Percentiles rank a stretch among this genome's conserved stretches.
Evolutionary conservation across 2,797 vertebrate genomes (phyloP).

Genomic region (Gephyroberyx darwinii): DNA sequence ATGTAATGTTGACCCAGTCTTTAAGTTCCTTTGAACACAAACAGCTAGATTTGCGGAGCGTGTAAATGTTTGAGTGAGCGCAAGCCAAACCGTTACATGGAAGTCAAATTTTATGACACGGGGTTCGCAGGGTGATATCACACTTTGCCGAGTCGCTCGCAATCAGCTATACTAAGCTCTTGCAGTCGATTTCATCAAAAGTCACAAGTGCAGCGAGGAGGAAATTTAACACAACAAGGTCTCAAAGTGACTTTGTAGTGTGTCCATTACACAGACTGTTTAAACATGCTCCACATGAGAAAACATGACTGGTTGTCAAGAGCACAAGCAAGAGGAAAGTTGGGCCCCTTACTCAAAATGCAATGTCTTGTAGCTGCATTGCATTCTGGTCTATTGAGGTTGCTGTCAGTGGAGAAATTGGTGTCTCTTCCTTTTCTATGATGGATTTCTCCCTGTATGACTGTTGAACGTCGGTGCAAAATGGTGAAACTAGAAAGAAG

Average conservation of each 20-base stretch:
- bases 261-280: neutral
- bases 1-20: constrained; percentile 56
- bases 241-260: neutral
- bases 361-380: too few species aligned
- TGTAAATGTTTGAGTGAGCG: constrained; percentile 24
- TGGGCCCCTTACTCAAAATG: too few species aligned
- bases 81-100: constrained; percentile 12
- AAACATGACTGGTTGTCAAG: neutral
- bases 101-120: constrained; percentile 6
- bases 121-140: neutral
- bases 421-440: too few species aligned
- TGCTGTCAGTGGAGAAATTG: too few species aligned
- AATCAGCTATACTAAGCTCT: neutral
- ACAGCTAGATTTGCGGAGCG: constrained; percentile 7
- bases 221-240: neutral
- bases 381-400: too few species aligned
- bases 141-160: neutral
- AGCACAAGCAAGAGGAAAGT: neutral
- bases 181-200: constrained; percentile 7
- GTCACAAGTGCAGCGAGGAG: neutral
- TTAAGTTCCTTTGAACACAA: constrained; percentile 32
- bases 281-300: neutral
- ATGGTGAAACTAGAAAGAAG: too few species aligned
- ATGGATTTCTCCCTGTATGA: too few species aligned
- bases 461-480: too few species aligned